Evolutionary conservation across 2,888 invertebrate species (phyloP).

Genomic region (Drosophila bunnanda): DNA sequence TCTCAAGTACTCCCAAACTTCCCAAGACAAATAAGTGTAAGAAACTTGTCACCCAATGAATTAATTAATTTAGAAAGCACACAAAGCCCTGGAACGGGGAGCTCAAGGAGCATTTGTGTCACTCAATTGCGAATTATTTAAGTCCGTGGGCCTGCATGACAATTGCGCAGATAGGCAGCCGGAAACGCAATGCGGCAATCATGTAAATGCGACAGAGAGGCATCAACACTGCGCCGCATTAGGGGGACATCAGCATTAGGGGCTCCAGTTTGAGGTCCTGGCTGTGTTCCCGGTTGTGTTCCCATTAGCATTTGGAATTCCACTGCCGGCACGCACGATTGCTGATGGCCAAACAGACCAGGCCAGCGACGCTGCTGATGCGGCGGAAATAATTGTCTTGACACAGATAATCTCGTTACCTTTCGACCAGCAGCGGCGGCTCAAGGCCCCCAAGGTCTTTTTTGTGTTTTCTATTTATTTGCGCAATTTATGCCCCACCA

Average conservation of each 20-base stretch:
- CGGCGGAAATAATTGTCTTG: slow-evolving; percentile 82
- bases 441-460: slow-evolving; percentile 40
- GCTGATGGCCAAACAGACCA: slow-evolving; percentile 57
- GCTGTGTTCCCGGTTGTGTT: slow-evolving; percentile 4
- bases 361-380: slow-evolving; percentile 63
- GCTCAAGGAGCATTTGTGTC: slow-evolving; percentile 47
- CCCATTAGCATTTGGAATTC: slow-evolving; percentile 17
- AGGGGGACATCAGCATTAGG: slow-evolving; percentile 15
- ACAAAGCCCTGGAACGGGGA: slow-evolving; percentile 21
- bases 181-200: slow-evolving; percentile 82
- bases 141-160: slow-evolving; percentile 46
- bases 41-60: slow-evolving; percentile 49
- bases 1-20: not conserved
- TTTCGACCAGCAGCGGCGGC: slow-evolving; percentile 50
- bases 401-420: slow-evolving; percentile 82
- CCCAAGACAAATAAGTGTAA: not conserved
- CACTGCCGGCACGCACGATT: slow-evolving; percentile 62
- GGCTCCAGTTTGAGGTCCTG: slow-evolving; percentile 7
- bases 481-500: slow-evolving; percentile 78
- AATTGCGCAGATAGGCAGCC: slow-evolving; percentile 55
- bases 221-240: slow-evolving; percentile 19
- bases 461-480: slow-evolving; percentile 78
- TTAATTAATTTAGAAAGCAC: slow-evolving; percentile 67
- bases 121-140: slow-evolving; percentile 61
- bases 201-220: slow-evolving; percentile 72